These are phyloP conservation scores for Kryptolebias ocellatus DNA, from an alignment of 2,797 vertebrate species.

Conservation along the genomic window DNA sequence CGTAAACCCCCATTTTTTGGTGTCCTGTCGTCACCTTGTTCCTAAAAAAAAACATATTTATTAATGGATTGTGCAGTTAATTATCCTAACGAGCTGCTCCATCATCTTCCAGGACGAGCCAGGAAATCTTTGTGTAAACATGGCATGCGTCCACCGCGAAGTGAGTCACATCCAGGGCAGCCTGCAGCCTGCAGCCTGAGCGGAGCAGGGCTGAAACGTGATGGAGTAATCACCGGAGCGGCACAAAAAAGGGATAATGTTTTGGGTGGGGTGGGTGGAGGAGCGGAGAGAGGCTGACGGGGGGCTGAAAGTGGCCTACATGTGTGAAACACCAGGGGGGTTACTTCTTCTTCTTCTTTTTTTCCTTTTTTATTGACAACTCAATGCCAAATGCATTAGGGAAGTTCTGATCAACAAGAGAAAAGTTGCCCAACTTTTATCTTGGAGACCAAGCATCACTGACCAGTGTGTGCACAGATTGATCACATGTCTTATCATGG, in stretches of 20 bases:
- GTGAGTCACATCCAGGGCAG: conserved; percentile 54
- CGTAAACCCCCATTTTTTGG: not conserved
- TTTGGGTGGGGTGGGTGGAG: conserved; percentile 53
- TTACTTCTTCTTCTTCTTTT: conserved; percentile 61
- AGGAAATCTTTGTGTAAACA: conserved; percentile 69
- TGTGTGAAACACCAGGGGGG: conserved; percentile 66
- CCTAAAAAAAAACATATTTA: conserved; percentile 27
- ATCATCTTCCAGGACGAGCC: conserved; percentile 55
- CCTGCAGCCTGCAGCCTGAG: no score
- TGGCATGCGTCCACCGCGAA: conserved; percentile 58
- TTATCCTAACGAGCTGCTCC: conserved; percentile 45
- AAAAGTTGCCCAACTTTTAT: conserved; percentile 45
- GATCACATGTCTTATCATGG: conserved; percentile 16
- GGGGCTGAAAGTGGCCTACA: conserved; percentile 58
- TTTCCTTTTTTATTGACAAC: conserved; percentile 36
- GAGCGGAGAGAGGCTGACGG: conserved; percentile 5
- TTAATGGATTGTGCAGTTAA: conserved; percentile 40
- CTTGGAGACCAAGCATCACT: not conserved
- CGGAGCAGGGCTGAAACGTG: conserved; percentile 55
- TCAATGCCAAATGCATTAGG: conserved; percentile 2
- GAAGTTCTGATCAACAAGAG: conserved; percentile 37
- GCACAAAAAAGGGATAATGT: conserved; percentile 60
- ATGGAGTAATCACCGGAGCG: conserved; percentile 62
- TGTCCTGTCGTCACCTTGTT: conserved; percentile 11
- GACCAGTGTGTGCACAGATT: conserved; percentile 20